Conservation (phyloP, 2,888 invertebrate genomes). For the Epinotia demarniana region DNA sequence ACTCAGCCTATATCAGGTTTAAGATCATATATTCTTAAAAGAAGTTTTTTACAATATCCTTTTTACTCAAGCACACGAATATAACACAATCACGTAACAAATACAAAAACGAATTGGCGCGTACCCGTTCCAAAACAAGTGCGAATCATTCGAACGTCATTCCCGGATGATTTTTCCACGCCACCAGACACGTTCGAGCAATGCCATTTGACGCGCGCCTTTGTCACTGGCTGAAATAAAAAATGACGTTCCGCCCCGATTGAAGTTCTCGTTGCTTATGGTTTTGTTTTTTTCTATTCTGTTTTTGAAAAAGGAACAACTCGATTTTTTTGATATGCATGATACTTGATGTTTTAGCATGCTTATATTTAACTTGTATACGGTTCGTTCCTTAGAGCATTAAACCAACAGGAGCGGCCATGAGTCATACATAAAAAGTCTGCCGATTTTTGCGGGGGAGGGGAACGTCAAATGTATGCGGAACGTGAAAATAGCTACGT, state of each 20-base stretch:
- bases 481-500: too few species aligned
- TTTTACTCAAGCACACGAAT: background rate
- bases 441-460: too few species aligned
- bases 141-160: conserved; percentile 46
- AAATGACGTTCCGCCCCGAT: conserved; percentile 74
- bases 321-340: conserved; percentile 36
- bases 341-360: conserved; percentile 2
- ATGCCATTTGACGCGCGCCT: conserved; percentile 80
- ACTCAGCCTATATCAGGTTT: too few species aligned
- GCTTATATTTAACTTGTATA: background rate
- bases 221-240: conserved; percentile 71
- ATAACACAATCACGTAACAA: background rate
- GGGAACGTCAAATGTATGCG: too few species aligned
- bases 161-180: conserved; percentile 71
- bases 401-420: too few species aligned
- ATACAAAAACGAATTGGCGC: conserved; percentile 17
- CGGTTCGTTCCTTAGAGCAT: too few species aligned
- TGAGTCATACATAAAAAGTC: too few species aligned
- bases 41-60: too few species aligned
- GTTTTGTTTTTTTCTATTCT: conserved; percentile 53
- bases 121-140: conserved; percentile 27
- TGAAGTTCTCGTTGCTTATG: conserved; percentile 62
- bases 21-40: too few species aligned
- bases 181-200: conserved; percentile 80
- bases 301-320: conserved; percentile 45